Percentiles rank a stretch among this genome's conserved stretches.
phyloP scores from a whole-genome alignment of 1,140 invertebrate genomes.

The Panagrolaimus sp. region DNA sequence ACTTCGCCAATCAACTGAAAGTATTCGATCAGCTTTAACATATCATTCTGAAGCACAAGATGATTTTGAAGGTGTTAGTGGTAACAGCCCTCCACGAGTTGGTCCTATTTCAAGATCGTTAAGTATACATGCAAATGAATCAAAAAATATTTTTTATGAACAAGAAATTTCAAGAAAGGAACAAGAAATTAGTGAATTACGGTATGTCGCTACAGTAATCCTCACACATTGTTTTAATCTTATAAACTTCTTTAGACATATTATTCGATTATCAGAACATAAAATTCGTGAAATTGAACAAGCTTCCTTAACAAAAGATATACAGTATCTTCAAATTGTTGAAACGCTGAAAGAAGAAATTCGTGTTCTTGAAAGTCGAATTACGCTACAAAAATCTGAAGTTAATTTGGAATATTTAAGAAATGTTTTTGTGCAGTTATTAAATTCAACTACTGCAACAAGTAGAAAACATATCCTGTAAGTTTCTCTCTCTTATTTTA shows the following conservation, averaged over 20 bases:
- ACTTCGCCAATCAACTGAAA: constrained; percentile 18
- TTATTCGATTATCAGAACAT: constrained; percentile 47
- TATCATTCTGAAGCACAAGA: constrained; percentile 18
- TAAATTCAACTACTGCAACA: constrained; percentile 29
- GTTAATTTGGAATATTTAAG: constrained; percentile 53
- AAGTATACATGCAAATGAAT: constrained; percentile 29
- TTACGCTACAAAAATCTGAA: constrained; percentile 34
- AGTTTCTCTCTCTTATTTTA: no score
- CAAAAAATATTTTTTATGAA: constrained; percentile 49
- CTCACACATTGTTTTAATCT: constrained; percentile 4
- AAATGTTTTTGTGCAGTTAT: constrained; percentile 54
- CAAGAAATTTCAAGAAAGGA: constrained; percentile 48
- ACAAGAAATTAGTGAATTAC: constrained; percentile 46
- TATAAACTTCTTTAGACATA: constrained; percentile 35
- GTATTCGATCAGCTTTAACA: constrained; percentile 12
- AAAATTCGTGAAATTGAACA: constrained; percentile 52
- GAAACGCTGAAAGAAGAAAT: constrained; percentile 53
- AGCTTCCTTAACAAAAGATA: constrained; percentile 45
- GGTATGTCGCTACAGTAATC: constrained; percentile 18
- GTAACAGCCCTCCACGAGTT: background rate
- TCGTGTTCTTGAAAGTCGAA: constrained; percentile 50
- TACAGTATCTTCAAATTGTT: constrained; percentile 53
- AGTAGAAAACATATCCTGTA: constrained; percentile 47
- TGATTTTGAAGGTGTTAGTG: background rate
- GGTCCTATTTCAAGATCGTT: constrained; percentile 18